These are phyloP conservation scores for Bombus balteatus DNA, from an alignment of 1,140 invertebrate genomes.

Conservation along the genomic window DNA sequence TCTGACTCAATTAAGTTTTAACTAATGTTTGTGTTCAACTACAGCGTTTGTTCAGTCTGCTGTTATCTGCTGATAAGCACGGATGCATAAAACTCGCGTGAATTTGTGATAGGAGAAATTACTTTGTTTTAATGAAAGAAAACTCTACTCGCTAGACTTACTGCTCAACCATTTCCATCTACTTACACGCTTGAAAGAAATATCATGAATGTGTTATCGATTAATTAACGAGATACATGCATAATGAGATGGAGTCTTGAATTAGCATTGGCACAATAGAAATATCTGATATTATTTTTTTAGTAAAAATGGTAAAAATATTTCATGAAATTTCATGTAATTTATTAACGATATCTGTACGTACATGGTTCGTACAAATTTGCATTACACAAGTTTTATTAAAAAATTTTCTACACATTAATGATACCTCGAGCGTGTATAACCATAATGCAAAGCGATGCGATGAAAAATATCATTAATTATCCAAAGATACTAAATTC, in stretches of 20 bases:
- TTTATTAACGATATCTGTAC: not conserved
- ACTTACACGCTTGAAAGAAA: not conserved
- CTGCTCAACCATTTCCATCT: not conserved
- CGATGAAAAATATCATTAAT: not conserved
- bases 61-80: constrained; percentile 20
- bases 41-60: constrained; percentile 18
- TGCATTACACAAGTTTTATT: not conserved
- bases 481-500: not conserved
- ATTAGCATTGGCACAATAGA: too few species aligned
- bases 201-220: not conserved
- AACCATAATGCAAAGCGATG: not conserved
- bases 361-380: not conserved
- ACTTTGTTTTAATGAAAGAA: not conserved
- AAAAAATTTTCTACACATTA: not conserved
- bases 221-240: not conserved
- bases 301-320: not conserved
- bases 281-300: too few species aligned
- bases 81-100: constrained; percentile 7
- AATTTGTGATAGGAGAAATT: not conserved
- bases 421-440: not conserved
- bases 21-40: constrained; percentile 3
- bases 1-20: constrained; percentile 10
- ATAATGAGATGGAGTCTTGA: not conserved
- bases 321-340: not conserved
- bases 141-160: not conserved